A percentile compares a stretch with the other conserved stretches of the same genome.
These are phyloP conservation scores for Catagonus wagneri DNA, from an alignment of 2,113 vertebrate species.

Conservation along the genomic window DNA sequence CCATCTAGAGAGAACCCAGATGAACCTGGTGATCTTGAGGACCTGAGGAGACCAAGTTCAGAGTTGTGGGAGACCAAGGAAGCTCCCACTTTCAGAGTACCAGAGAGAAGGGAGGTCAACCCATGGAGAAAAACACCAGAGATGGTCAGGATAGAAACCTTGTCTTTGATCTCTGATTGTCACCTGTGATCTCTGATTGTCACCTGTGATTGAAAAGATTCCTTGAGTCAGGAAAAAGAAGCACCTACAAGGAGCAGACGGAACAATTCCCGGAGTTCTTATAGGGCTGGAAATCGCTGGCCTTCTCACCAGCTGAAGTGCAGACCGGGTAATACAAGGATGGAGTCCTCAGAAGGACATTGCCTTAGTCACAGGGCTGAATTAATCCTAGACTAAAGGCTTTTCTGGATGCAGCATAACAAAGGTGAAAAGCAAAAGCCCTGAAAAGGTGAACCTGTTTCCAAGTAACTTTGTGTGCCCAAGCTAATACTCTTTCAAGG, in stretches of 20 bases:
- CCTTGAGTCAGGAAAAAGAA: not conserved
- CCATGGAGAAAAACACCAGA: not conserved
- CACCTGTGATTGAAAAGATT: not conserved
- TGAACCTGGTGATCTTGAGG: not conserved
- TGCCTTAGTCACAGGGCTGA: not conserved
- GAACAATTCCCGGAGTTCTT: not conserved
- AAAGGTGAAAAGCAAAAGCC: not conserved
- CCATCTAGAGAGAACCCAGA: not conserved
- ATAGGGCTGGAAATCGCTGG: not conserved
- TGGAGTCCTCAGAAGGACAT: not conserved
- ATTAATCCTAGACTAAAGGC: not conserved
- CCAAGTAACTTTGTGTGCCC: not conserved
- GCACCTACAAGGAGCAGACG: not conserved
- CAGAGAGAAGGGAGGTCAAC: not conserved
- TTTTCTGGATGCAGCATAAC: not conserved
- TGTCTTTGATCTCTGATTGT: not conserved
- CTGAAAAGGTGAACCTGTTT: not conserved
- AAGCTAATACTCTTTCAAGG: not conserved
- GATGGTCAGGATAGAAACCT: not conserved
- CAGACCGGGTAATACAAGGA: not conserved
- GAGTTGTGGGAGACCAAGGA: not conserved
- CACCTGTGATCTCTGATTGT: not conserved
- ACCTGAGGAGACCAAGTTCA: not conserved
- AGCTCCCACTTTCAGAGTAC: not conserved
- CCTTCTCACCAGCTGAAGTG: not conserved